Percentiles rank a stretch among this genome's conserved stretches.
Conservation (phyloP, 2,113 vertebrate species). For the Sander lucioperca region DNA sequence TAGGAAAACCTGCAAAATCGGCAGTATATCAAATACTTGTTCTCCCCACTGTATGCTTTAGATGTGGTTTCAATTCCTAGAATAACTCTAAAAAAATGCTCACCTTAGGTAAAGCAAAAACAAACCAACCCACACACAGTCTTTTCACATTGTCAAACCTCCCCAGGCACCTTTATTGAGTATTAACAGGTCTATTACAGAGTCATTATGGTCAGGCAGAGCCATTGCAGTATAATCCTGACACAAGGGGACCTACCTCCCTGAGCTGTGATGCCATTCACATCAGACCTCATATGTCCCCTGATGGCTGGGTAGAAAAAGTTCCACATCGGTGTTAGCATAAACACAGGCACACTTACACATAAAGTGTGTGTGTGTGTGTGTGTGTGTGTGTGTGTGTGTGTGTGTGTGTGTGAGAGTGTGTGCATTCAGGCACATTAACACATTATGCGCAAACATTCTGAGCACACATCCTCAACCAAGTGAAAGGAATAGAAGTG, state of each 20-base stretch:
- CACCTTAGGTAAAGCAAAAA: not conserved
- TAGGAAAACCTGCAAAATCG: too few species aligned
- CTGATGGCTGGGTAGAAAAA: conserved; percentile 7
- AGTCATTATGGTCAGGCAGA: conserved; percentile 1
- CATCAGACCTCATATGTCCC: conserved; percentile 1
- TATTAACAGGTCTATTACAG: conserved; percentile 15
- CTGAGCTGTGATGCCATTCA: conserved; percentile 19
- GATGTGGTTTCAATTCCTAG: not conserved
- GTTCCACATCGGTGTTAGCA: not conserved
- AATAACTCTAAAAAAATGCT: not conserved
- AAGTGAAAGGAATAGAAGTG: conserved; percentile 32
- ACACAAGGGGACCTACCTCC: not conserved
- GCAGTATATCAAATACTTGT: too few species aligned
- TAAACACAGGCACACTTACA: not conserved
- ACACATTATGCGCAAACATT: conserved; percentile 10
- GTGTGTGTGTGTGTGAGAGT: too few species aligned
- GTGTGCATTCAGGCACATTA: conserved; percentile 25
- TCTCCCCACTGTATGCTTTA: too few species aligned
- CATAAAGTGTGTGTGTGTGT: too few species aligned
- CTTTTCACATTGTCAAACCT: not conserved
- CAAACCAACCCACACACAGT: not conserved
- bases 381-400: too few species aligned
- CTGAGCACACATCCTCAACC: conserved; percentile 17
- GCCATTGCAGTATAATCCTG: conserved; percentile 23
- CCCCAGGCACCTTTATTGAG: not conserved